phyloP scores from a whole-genome alignment of 2,113 vertebrate genomes.

The Herpetotheres cachinnans region DNA sequence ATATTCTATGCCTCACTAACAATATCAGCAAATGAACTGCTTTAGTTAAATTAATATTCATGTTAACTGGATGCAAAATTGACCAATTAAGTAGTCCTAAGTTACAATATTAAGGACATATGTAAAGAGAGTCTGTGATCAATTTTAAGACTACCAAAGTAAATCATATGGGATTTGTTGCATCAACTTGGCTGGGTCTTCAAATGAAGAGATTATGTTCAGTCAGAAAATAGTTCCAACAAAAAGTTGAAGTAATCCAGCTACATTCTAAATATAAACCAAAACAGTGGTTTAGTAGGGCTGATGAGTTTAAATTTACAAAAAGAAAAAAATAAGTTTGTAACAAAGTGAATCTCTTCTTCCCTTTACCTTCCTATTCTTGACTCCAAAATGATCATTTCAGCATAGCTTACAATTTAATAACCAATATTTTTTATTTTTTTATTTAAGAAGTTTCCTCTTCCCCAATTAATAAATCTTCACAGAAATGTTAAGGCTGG shows the following conservation, averaged over 20 bases:
- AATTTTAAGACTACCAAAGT: conserved; percentile 22
- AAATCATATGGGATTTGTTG: background rate
- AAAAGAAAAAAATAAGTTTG: background rate
- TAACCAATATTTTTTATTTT: background rate
- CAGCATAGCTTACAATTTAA: background rate
- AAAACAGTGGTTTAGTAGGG: background rate
- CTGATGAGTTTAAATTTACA: background rate
- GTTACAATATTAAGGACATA: conserved; percentile 6
- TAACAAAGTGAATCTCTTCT: background rate
- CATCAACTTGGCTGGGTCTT: background rate
- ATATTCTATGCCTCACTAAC: conserved; percentile 22
- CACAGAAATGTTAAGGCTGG: background rate
- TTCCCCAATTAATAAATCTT: background rate
- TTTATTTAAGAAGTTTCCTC: background rate
- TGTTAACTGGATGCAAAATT: conserved; percentile 44
- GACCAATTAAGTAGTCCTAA: conserved; percentile 39
- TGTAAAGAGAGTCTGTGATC: background rate
- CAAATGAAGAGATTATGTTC: background rate
- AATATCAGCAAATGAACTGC: conserved; percentile 32
- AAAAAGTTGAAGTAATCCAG: background rate
- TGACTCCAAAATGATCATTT: background rate
- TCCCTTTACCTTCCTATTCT: background rate
- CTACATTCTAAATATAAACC: background rate
- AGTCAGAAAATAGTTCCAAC: background rate
- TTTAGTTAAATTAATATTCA: conserved; percentile 36